Evolutionary conservation across 2,113 vertebrate genomes (phyloP).

Genomic region (Benitochromis conjunctus): DNA sequence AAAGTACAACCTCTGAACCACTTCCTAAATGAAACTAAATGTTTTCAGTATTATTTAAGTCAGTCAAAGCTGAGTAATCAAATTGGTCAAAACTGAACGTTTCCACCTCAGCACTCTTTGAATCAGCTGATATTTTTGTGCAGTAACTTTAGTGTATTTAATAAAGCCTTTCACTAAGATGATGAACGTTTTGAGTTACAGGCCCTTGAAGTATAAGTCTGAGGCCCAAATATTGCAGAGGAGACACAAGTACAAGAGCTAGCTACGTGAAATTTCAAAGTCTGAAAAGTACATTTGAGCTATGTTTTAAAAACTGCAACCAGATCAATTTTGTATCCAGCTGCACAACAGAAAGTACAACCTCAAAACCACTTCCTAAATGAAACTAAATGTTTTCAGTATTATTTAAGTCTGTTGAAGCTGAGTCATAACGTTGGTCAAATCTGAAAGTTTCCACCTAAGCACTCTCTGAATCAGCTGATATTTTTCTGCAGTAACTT

Average conservation of each 20-base stretch:
- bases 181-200: background rate
- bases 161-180: background rate
- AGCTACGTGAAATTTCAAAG: background rate
- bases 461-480: background rate
- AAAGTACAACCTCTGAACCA: background rate
- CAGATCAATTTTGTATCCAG: background rate
- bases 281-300: background rate
- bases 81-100: background rate
- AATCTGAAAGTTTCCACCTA: background rate
- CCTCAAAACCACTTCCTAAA: background rate
- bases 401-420: background rate
- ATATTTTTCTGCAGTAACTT: background rate
- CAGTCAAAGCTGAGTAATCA: background rate
- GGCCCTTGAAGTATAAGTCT: background rate
- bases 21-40: background rate
- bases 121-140: background rate
- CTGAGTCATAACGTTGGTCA: background rate
- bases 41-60: background rate
- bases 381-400: background rate
- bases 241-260: background rate
- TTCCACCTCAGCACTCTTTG: background rate
- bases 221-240: background rate
- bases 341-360: background rate
- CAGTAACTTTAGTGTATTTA: background rate
- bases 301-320: background rate